Conservation (phyloP, 1,140 invertebrate species). For the Ptiloglossa arizonensis region DNA sequence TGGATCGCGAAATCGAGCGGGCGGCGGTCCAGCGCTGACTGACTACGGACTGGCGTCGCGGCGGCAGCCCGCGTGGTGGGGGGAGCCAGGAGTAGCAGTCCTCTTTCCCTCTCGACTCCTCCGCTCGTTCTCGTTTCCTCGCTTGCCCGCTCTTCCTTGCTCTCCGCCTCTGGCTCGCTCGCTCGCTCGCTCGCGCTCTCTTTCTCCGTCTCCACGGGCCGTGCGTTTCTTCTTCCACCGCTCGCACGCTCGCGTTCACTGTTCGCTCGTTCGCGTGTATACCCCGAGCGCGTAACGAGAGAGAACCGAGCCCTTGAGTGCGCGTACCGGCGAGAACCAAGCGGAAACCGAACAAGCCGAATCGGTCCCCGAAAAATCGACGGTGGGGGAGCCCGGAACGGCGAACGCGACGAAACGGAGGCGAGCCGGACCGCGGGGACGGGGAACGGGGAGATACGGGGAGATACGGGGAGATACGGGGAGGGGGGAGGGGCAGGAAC, state of each 20-base stretch:
- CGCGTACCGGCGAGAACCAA: conserved; percentile 19
- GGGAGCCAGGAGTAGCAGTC: conserved; percentile 70
- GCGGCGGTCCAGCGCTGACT: conserved; percentile 83
- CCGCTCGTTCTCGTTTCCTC: conserved; percentile 65
- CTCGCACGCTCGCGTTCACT: conserved; percentile 25
- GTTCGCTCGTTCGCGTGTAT: conserved; percentile 39
- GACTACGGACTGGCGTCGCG: conserved; percentile 80
- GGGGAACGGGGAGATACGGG: no score
- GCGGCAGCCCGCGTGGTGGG: conserved; percentile 77
- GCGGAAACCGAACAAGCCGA: conserved; percentile 20
- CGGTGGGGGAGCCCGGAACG: background rate
- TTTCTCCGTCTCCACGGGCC: conserved; percentile 17
- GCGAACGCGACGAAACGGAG: background rate
- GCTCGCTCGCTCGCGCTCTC: no score
- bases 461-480: no score
- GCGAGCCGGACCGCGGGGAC: no score
- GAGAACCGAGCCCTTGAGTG: background rate
- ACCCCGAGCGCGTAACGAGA: conserved; percentile 33
- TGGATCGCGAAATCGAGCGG: conserved; percentile 76
- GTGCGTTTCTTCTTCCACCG: conserved; percentile 44
- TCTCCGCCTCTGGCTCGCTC: conserved; percentile 46
- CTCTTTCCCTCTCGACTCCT: conserved; percentile 63
- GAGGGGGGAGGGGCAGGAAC: conserved; percentile 18
- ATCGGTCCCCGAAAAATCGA: background rate
- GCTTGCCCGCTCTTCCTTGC: conserved; percentile 63